phyloP scores from a whole-genome alignment of 2,888 invertebrate species.

The Drosophila algonquin region DNA sequence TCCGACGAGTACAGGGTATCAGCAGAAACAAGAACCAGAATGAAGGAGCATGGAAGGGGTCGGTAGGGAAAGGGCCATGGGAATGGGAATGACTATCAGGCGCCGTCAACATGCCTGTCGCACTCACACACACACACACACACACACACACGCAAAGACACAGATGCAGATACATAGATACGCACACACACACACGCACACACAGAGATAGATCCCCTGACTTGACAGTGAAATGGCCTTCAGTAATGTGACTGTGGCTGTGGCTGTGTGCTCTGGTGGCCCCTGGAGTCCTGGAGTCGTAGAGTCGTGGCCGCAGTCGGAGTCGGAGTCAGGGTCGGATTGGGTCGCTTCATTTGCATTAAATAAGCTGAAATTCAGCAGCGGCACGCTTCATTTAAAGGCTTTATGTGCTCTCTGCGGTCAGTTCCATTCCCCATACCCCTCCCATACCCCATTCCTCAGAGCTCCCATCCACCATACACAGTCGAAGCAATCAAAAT shows the following conservation, averaged over 20 bases:
- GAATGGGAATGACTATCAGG: conserved; percentile 34
- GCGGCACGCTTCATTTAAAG: conserved; percentile 76
- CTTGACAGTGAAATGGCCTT: conserved; percentile 40
- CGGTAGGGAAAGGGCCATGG: conserved; percentile 6
- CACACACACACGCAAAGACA: not conserved
- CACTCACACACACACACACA: conserved; percentile 30
- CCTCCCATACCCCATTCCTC: not conserved
- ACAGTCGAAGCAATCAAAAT: conserved; percentile 36
- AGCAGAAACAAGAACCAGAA: conserved; percentile 4
- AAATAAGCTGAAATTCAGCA: conserved; percentile 83
- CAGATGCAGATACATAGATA: conserved; percentile 8
- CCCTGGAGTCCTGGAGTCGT: conserved; percentile 4
- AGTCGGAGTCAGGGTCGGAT: conserved; percentile 24
- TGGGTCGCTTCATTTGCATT: conserved; percentile 82
- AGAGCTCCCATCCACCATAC: not conserved
- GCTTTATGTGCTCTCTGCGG: conserved; percentile 61
- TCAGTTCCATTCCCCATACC: conserved; percentile 33
- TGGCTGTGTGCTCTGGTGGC: not conserved
- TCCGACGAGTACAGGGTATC: not conserved
- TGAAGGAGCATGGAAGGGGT: conserved; percentile 4
- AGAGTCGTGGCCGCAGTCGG: not conserved
- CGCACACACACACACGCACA: not conserved
- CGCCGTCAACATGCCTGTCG: conserved; percentile 45
- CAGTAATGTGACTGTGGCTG: conserved; percentile 1
- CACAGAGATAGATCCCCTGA: not conserved